These are phyloP conservation scores for Diprion similis DNA, from an alignment of 1,140 invertebrate species.

Conservation along the genomic window DNA sequence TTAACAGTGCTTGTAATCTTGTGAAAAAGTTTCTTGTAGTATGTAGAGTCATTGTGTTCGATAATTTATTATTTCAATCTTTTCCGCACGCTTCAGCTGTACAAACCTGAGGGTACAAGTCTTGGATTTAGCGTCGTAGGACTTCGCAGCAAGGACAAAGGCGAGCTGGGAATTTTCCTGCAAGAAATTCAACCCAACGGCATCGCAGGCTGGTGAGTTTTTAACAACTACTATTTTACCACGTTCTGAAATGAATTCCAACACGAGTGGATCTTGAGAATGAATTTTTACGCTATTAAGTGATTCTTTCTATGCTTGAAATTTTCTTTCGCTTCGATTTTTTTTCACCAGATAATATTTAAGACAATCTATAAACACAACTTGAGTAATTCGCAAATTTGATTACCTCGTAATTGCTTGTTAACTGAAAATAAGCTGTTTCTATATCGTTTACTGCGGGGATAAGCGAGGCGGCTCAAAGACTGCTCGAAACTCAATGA, in stretches of 20 bases:
- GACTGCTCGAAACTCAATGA: not conserved
- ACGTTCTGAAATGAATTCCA: not conserved
- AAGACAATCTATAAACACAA: not conserved
- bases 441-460: not conserved
- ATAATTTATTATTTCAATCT: no score
- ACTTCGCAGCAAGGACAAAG: constrained; percentile 71
- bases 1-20: no score
- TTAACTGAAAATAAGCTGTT: not conserved
- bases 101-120: constrained; percentile 75
- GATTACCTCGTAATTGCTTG: not conserved
- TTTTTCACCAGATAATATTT: not conserved
- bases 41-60: no score
- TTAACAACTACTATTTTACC: not conserved
- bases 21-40: no score
- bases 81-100: constrained; percentile 60
- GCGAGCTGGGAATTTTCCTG: constrained; percentile 80
- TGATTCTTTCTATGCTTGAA: no score
- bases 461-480: no score
- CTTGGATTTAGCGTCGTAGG: constrained; percentile 83
- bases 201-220: constrained; percentile 74
- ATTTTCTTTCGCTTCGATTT: no score
- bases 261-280: no score
- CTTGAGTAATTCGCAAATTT: not conserved
- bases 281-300: no score
- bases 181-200: constrained; percentile 79